These are phyloP conservation scores for Rhabdophis nuchalis DNA, from an alignment of 2,797 vertebrate species.

Conservation along the genomic window DNA sequence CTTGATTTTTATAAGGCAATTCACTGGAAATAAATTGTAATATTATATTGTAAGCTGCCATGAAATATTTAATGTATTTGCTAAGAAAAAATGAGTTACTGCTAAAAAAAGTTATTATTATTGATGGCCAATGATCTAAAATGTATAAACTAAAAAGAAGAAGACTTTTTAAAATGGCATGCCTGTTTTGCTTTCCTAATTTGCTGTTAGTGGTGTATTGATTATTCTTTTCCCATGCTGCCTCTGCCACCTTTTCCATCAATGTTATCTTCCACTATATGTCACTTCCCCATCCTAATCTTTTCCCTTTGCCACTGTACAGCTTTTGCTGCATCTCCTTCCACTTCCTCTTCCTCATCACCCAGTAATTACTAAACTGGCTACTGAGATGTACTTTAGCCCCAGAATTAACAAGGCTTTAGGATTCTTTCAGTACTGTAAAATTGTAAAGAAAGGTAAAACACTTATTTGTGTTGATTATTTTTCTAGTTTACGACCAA, in stretches of 20 bases:
- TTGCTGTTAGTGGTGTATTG: neutral
- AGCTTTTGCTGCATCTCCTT: neutral
- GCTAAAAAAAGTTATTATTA: neutral
- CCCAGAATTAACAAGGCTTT: neutral
- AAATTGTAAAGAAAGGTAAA: neutral
- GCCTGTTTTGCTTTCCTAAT: neutral
- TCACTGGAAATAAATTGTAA: neutral
- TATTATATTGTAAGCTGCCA: neutral
- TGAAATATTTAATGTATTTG: neutral
- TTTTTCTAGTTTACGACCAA: neutral
- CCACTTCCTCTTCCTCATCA: neutral
- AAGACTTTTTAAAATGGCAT: neutral
- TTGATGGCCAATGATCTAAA: neutral
- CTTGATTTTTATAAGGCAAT: neutral
- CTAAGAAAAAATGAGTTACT: neutral
- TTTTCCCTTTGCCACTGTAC: neutral
- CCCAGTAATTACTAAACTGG: neutral
- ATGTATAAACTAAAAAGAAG: neutral
- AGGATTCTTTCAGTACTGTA: neutral
- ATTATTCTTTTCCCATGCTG: neutral
- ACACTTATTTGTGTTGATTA: neutral
- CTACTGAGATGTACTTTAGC: neutral
- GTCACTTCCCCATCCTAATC: neutral
- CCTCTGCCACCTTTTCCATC: neutral
- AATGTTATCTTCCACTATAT: neutral